Evolutionary conservation across 2,797 vertebrate species (phyloP).

Genomic region (Myripristis jacobus): DNA sequence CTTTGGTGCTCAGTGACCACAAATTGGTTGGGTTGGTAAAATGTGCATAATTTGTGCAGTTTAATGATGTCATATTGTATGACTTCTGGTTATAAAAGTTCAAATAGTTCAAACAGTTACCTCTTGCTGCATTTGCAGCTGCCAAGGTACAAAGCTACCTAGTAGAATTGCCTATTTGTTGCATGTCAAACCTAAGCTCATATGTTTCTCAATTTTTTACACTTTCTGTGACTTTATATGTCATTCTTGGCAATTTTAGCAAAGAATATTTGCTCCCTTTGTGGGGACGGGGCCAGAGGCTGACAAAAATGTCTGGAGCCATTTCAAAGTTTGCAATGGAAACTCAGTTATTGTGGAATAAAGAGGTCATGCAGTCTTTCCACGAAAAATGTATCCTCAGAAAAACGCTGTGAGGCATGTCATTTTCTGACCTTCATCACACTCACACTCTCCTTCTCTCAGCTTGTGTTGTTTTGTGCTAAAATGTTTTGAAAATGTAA

Average conservation of each 20-base stretch:
- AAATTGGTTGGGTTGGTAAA: no score
- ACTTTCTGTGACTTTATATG: conserved; percentile 1
- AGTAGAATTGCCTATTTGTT: not conserved
- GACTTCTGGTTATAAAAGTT: no score
- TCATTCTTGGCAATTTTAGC: conserved; percentile 4
- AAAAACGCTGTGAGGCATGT: conserved; percentile 24
- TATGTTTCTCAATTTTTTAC: conserved; percentile 2
- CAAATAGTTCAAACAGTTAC: no score
- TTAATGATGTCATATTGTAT: no score
- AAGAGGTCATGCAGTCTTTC: conserved; percentile 18
- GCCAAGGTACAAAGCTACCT: no score
- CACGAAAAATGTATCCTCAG: not conserved
- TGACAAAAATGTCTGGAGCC: conserved; percentile 4
- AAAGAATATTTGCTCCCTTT: conserved; percentile 4
- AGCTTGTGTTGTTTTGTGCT: conserved; percentile 6
- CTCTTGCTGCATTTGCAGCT: not conserved
- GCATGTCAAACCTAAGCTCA: not conserved
- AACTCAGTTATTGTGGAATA: conserved; percentile 28
- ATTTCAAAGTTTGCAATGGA: conserved; percentile 33
- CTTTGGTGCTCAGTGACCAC: no score
- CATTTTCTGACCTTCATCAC: conserved; percentile 4
- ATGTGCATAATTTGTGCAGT: no score
- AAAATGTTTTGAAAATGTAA: not conserved
- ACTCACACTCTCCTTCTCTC: conserved; percentile 14
- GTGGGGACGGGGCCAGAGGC: not conserved